These are phyloP conservation scores for Prorops nasuta DNA, from an alignment of 1,140 invertebrate species.

Conservation along the genomic window DNA sequence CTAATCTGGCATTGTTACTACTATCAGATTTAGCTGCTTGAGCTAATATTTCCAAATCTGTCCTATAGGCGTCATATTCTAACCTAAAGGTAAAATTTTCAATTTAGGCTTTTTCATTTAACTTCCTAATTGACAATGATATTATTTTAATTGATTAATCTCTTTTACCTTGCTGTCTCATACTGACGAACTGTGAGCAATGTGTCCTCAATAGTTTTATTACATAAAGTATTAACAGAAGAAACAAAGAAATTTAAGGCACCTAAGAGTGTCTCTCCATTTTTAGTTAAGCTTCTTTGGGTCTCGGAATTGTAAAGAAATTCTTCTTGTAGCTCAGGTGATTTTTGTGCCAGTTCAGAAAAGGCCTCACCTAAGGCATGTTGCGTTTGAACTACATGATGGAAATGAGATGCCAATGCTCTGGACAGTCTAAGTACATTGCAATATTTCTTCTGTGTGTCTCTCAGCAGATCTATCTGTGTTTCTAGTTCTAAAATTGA, in stretches of 20 bases:
- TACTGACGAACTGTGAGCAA: constrained; percentile 90
- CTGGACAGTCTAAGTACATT: constrained; percentile 84
- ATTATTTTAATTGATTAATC: too few species aligned
- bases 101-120: too few species aligned
- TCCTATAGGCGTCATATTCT: constrained; percentile 96
- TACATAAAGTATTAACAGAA: constrained; percentile 90
- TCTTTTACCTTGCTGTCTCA: constrained; percentile 80
- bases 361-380: constrained; percentile 86
- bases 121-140: too few species aligned
- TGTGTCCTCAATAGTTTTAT: constrained; percentile 97
- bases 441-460: constrained; percentile 92
- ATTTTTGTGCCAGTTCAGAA: constrained; percentile 91
- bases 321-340: constrained; percentile 91
- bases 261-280: constrained; percentile 87
- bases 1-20: constrained; percentile 62
- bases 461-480: constrained; percentile 86
- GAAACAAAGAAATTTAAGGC: constrained; percentile 96
- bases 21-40: constrained; percentile 65
- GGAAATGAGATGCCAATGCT: constrained; percentile 83
- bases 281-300: constrained; percentile 88
- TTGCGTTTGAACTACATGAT: constrained; percentile 84
- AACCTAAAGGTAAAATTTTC: constrained; percentile 75
- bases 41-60: constrained; percentile 79
- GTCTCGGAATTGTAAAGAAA: constrained; percentile 95
- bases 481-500: constrained; percentile 77